Percentiles rank a stretch among this genome's conserved stretches.
Evolutionary conservation across 1,140 invertebrate species (phyloP).

Genomic region (Micrasema minimum): DNA sequence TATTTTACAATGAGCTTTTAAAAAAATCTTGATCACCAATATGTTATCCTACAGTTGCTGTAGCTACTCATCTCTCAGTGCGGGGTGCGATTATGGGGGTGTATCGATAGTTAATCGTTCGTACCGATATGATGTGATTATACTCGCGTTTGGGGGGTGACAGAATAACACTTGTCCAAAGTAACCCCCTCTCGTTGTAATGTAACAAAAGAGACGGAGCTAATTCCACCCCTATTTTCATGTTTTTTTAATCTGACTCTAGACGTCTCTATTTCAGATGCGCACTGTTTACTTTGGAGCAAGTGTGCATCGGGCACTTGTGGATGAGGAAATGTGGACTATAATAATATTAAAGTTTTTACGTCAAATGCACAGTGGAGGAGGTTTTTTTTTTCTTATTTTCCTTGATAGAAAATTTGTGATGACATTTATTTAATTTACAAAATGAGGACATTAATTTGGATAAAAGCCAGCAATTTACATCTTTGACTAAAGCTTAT

Average conservation of each 20-base stretch:
- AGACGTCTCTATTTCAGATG: neutral
- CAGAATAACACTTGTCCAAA: slow-evolving; percentile 21
- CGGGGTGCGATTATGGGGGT: slow-evolving; percentile 4
- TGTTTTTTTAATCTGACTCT: neutral
- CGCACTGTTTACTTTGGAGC: neutral
- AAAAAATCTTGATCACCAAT: too few species aligned
- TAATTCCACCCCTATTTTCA: neutral
- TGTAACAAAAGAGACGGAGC: too few species aligned
- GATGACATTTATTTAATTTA: too few species aligned
- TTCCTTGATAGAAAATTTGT: neutral
- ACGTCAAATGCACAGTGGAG: neutral
- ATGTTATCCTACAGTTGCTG: too few species aligned
- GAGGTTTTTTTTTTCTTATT: neutral
- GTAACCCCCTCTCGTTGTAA: neutral
- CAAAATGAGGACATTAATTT: too few species aligned
- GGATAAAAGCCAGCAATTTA: too few species aligned
- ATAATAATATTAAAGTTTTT: neutral
- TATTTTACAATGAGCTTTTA: too few species aligned
- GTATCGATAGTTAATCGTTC: slow-evolving; percentile 49
- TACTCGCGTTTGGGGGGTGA: slow-evolving; percentile 19
- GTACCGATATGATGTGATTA: slow-evolving; percentile 52
- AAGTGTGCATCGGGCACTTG: neutral
- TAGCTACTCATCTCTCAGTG: neutral
- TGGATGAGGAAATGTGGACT: neutral
- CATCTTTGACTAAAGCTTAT: too few species aligned